Evolutionary conservation across 2,797 vertebrate species (phyloP).

Genomic region (Amblyraja radiata): DNA sequence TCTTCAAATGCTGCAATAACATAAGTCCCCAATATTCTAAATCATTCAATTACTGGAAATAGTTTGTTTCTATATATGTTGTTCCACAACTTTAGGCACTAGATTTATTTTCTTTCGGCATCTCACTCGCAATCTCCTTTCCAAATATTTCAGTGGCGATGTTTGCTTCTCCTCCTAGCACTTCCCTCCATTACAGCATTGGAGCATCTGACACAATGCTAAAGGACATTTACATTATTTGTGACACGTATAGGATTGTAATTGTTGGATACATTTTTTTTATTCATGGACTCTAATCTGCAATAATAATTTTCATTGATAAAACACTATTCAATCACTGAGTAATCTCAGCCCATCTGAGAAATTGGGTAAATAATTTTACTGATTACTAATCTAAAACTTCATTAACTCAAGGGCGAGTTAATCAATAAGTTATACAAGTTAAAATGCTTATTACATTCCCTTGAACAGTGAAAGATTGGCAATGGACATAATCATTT

Average conservation of each 20-base stretch:
- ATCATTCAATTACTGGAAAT: background rate
- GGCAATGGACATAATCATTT: background rate
- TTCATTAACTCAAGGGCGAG: background rate
- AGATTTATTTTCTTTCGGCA: background rate
- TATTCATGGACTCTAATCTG: background rate
- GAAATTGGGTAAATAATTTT: background rate
- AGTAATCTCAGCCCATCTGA: background rate
- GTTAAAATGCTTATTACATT: background rate
- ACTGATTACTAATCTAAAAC: background rate
- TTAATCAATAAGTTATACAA: background rate
- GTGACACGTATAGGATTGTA: background rate
- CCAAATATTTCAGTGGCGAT: background rate
- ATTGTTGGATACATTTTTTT: conserved; percentile 17
- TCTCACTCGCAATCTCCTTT: background rate
- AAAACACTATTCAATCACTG: background rate
- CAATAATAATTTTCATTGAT: background rate
- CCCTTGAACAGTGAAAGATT: background rate
- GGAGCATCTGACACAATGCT: background rate
- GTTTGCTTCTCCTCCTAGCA: background rate
- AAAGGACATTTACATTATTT: background rate
- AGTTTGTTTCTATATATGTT: background rate
- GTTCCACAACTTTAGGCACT: background rate
- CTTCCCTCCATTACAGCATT: background rate
- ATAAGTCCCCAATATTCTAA: background rate
- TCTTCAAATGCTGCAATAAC: background rate